Percentiles rank a stretch among this genome's conserved stretches.
phyloP scores from a whole-genome alignment of 1,140 invertebrate species.

The Drosophila pandora region DNA sequence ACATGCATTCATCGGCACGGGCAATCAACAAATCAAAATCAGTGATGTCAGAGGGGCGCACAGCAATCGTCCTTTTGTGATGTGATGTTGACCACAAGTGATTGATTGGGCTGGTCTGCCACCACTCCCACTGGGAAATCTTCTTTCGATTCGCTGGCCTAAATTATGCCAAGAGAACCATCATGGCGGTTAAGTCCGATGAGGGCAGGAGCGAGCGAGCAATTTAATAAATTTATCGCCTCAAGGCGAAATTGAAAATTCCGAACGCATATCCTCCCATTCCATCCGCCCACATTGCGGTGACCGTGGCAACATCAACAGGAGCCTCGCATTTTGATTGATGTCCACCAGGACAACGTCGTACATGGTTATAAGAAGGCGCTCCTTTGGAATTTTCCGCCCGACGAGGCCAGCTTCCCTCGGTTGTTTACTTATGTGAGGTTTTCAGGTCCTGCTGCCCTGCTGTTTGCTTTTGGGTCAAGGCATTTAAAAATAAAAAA shows the following conservation, averaged over 20 bases:
- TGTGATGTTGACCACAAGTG: constrained; percentile 14
- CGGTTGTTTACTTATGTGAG: constrained; percentile 60
- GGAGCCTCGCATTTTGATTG: constrained; percentile 63
- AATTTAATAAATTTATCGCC: constrained; percentile 78
- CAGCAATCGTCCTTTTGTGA: constrained; percentile 33
- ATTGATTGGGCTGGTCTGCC: constrained; percentile 55
- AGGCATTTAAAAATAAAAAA: constrained; percentile 57
- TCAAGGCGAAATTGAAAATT: constrained; percentile 77
- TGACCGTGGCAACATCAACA: constrained; percentile 12
- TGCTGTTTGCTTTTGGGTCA: constrained; percentile 73
- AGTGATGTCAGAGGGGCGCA: constrained; percentile 14
- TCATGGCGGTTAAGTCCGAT: constrained; percentile 36
- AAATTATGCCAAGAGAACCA: constrained; percentile 62
- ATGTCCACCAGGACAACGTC: constrained; percentile 61
- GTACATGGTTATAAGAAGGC: constrained; percentile 32
- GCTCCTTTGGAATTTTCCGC: constrained; percentile 22
- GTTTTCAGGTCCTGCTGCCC: neutral
- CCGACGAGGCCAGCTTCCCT: constrained; percentile 3
- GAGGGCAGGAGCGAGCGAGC: constrained; percentile 19
- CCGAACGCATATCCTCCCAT: constrained; percentile 21
- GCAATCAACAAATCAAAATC: constrained; percentile 71
- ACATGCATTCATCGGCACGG: constrained; percentile 45
- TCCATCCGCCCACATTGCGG: constrained; percentile 2
- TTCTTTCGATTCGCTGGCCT: constrained; percentile 59
- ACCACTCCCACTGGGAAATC: constrained; percentile 9